phyloP scores from a whole-genome alignment of 2,113 vertebrate species.

The Anseranas semipalmata region DNA sequence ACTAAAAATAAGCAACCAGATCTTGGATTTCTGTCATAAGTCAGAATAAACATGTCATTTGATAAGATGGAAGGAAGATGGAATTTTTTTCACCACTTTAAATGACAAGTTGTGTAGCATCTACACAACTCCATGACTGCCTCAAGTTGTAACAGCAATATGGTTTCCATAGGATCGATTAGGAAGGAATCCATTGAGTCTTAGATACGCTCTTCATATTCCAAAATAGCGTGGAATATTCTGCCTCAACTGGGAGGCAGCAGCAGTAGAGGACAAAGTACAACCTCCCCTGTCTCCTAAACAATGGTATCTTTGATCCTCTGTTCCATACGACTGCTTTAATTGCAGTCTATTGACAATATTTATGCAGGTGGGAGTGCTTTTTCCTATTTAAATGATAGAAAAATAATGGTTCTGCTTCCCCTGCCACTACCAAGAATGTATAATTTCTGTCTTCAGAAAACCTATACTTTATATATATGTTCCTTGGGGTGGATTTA shows the following conservation, averaged over 20 bases:
- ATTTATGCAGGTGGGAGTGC: background rate
- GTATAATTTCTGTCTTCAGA: background rate
- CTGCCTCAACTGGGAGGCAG: background rate
- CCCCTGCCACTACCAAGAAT: background rate
- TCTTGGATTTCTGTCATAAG: background rate
- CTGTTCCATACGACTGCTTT: background rate
- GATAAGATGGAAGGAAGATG: background rate
- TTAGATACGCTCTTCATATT: background rate
- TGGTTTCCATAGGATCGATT: background rate
- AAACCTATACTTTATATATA: background rate
- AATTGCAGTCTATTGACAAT: background rate
- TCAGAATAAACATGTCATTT: background rate
- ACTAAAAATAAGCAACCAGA: background rate
- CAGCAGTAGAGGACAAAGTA: background rate
- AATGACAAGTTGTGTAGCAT: background rate
- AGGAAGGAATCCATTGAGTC: background rate
- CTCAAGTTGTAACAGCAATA: background rate
- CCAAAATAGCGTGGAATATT: background rate
- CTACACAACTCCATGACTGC: background rate
- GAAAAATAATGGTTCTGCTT: background rate
- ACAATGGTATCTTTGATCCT: background rate
- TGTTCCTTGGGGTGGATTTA: background rate
- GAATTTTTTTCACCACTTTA: background rate
- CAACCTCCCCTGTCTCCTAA: no score
- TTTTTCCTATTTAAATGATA: background rate